Base-by-base conservation (phyloP, 2,113 vertebrate species). In the Dicerorhinus sumatrensis region DNA sequence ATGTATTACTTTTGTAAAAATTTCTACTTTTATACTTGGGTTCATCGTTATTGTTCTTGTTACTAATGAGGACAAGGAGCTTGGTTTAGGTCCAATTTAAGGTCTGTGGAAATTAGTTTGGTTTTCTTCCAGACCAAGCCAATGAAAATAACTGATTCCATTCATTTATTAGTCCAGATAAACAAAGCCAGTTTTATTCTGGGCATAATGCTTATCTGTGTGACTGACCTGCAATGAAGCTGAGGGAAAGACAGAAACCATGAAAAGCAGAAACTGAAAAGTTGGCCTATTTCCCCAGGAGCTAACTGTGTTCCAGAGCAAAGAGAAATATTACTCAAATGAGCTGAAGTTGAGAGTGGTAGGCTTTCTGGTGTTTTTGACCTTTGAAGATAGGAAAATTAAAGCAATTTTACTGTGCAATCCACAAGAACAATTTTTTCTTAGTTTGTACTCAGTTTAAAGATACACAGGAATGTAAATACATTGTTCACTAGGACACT, bases 121-220 rank as follows among this genome's bases (percentile, higher is more conserved):
- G 97, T 97, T 98, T 96, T 72, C 72, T 96, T 98, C 97, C 97
- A 98, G 94, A 89, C 81, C 62, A 95, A 98, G 93, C 96, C 97
- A 98, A 95, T 69, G 84, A 98, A 98, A 98, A 98, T 96, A 97
- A 98, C 97, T 91, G 88, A 92, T 95, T 96, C 96, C 91, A 97
- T 98, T 98, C 97, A 98, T 91, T 96, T 97, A 97, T 97, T 92
- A 96, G 97, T 82, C 56, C 96, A 85, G 97, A 98, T 96, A 93
- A 96, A 98, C 97, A 98, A 97, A 98, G 97, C 80, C 92, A 93
- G 97, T 98, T 98, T 98, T 97, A 97, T 98, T 96, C 97, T 92
- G 72, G 92, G 96, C 92, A 98, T 98, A 98, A 98, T 98, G 97
- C 98, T 98, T 98, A 98, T 98, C 97, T 98, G 96, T 98, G 97